Evolutionary conservation across 2,888 invertebrate species (phyloP).

Genomic region (Busseola fusca): DNA sequence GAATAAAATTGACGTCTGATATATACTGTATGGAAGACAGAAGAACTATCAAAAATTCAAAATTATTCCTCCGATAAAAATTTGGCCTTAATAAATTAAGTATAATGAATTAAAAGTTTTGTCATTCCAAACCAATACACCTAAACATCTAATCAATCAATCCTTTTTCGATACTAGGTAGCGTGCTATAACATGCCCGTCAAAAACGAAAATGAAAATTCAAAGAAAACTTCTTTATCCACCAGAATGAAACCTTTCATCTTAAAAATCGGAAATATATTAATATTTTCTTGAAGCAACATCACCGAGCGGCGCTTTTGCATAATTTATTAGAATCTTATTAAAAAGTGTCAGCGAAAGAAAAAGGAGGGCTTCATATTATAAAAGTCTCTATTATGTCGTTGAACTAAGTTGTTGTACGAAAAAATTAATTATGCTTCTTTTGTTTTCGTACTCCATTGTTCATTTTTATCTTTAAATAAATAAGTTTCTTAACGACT

Average conservation of each 20-base stretch:
- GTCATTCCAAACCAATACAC: not conserved
- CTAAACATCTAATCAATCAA: not conserved
- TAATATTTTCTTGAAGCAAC: conserved; percentile 68
- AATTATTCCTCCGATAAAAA: no score
- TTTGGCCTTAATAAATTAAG: no score
- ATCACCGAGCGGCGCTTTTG: conserved; percentile 72
- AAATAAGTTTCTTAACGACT: conserved; percentile 41
- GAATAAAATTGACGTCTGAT: no score
- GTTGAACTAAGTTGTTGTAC: conserved; percentile 71
- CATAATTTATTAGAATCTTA: conserved; percentile 86
- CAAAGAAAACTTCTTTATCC: conserved; percentile 21
- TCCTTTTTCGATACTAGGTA: not conserved
- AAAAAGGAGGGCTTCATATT: conserved; percentile 71
- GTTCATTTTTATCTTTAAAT: conserved; percentile 44
- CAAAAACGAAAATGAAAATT: conserved; percentile 35
- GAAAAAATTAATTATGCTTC: conserved; percentile 75
- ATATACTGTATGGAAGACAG: no score
- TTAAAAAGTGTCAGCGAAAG: conserved; percentile 83
- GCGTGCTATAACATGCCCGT: not conserved
- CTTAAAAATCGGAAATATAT: conserved; percentile 55
- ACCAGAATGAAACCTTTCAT: conserved; percentile 42
- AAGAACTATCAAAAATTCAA: no score
- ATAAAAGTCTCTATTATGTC: conserved; percentile 76
- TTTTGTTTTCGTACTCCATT: conserved; percentile 50
- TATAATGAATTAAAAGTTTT: not conserved